Evolutionary conservation across 2,113 vertebrate species (phyloP), one percentile per base, ranked within the genome.

Genomic region (Sigmodon hispidus): DNA sequence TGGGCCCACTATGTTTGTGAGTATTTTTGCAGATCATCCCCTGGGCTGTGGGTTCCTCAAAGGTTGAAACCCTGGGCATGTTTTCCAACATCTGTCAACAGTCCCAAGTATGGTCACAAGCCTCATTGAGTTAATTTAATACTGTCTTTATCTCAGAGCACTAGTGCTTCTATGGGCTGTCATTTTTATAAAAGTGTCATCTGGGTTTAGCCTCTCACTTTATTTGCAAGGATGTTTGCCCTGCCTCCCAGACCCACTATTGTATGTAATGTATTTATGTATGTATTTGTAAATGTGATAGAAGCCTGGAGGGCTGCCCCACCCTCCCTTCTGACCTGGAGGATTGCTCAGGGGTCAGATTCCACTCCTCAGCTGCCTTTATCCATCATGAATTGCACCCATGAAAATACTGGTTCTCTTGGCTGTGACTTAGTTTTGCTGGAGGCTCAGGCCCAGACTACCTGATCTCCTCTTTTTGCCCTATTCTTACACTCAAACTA

Each of bases 1-100:
- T 0, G 99, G 99, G 67, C 99, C 99, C 92, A 98, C 99, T 17
- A 99, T 99, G 98, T 99, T 99, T 97, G 99, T 99, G 98, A 99
- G 99, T 99, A 92, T 81, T 52, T 9, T 0, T 63, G 3, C 48
- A 24, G 0, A 15, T 86, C 5, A 16, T 57, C n/a, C n/a, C 45
- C 43, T 13, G 15, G n/a, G 43, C 48, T n/a, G 7, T 21, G 7
- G 6, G 8, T 15, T 40, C 34, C n/a, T 59, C 3, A 15, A 36
- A 67, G 50, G 24, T 40, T 59, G 48, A 88, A 88, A 52, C 31
- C 13, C 48, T 12, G 40, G 6, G 17, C 34, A n/a, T n/a, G 0
- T 24, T 63, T 93, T 73, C 57, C 45, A 61, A 50, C 11, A 69
- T 36, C 50, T 36, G 50, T 48, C 36, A 72, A 31, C 29, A 67